Base-by-base conservation (phyloP, 2,797 vertebrate genomes). In the Pelobates cultripes region DNA sequence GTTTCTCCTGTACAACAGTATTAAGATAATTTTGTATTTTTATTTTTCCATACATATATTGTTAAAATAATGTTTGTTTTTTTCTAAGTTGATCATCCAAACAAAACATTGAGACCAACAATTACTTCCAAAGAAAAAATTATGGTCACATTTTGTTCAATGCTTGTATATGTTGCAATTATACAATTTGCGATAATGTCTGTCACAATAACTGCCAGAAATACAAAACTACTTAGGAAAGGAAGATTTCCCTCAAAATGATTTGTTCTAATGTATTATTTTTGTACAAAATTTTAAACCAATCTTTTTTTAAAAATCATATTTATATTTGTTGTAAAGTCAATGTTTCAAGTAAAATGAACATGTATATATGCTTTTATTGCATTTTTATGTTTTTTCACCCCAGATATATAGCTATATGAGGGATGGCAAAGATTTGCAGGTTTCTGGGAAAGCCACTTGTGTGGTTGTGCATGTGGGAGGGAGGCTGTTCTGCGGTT, bases 211-310 rank as follows among this genome's bases (percentile, higher is more conserved):
- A 84, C 77, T 84, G 82, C 77, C 77, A 79, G 47, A 67, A 13
- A 66, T 61, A 13, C 60, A 55, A 40, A 76, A 61, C 60, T 84
- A 55, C 64, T 66, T 60, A 64, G 57, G 63, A 74, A 79, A 75
- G 81, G 57, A 79, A 79, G 64, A 70, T 79, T 83, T 66, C 69
- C 55, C 72, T 73, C 43, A 71, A 73, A 73, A 68, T 84, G 61
- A 76, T 85, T 81, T 82, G 14, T 77, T 77, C 75, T 83, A 43
- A 77, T 73, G 94, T 95, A 95, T 94, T 95, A 95, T 96, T 95
- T 96, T 95, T 95, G 92, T 93, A 94, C 89, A 94, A 94, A 87
- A 94, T 93, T 90, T 88, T 74, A 93, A 95, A 95, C 93, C 92
- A 94, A 90, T 92, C 91, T 89, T 90, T 28, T 28, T 89, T 90